Conservation (phyloP, 2,797 vertebrate genomes). For the Erithacus rubecula region DNA sequence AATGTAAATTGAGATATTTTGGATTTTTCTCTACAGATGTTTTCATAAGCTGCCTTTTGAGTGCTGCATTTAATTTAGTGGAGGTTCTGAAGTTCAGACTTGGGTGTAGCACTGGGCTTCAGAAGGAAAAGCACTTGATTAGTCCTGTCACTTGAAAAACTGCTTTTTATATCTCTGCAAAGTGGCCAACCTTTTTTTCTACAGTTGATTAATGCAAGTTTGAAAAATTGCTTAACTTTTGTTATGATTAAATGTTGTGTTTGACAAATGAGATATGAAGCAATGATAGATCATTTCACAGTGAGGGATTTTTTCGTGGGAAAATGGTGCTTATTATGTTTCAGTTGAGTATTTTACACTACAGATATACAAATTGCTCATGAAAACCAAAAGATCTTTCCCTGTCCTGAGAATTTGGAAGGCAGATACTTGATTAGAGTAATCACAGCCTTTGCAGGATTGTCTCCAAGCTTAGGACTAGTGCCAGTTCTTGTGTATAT, state of each 20-base stretch:
- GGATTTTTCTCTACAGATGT: neutral
- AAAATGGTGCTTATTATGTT: neutral
- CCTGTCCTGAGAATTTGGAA: neutral
- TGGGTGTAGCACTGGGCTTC: neutral
- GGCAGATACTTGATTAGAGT: neutral
- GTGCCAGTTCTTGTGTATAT: neutral
- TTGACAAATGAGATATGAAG: conserved; percentile 34
- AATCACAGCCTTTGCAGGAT: neutral
- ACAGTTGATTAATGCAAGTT: neutral
- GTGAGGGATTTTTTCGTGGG: neutral
- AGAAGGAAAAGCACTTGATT: neutral
- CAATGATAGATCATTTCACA: conserved; percentile 20
- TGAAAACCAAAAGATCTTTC: neutral
- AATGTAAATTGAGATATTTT: neutral
- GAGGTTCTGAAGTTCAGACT: neutral
- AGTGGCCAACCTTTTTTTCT: neutral
- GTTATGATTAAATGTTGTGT: conserved; percentile 10
- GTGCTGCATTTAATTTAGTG: neutral
- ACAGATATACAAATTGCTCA: neutral
- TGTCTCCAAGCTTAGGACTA: neutral
- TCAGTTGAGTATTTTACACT: neutral
- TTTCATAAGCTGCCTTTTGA: neutral
- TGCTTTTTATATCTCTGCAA: neutral
- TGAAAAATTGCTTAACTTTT: neutral
- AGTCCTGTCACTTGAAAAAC: neutral